A percentile compares a stretch with the other conserved stretches of the same genome.
Conservation (phyloP, 2,113 vertebrate species). For the Nicator chloris region DNA sequence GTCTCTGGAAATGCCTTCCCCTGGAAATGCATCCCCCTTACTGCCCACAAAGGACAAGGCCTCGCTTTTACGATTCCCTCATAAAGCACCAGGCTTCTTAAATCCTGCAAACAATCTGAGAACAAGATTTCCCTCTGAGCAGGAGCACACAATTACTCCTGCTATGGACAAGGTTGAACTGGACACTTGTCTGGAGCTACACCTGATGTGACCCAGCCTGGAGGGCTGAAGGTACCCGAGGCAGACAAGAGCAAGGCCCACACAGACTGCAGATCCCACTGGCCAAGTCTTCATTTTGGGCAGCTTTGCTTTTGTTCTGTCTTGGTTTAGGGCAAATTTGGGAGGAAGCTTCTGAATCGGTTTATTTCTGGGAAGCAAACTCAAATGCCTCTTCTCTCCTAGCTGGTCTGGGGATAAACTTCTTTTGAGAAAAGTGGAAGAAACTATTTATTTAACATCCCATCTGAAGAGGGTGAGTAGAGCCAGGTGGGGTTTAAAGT, state of each 20-base stretch:
- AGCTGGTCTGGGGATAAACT: too few species aligned
- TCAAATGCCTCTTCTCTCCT: too few species aligned
- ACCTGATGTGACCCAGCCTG: neutral
- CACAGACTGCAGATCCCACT: neutral
- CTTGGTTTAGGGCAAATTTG: too few species aligned
- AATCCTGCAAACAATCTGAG: neutral
- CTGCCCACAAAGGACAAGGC: neutral
- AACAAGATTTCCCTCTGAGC: neutral
- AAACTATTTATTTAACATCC: too few species aligned
- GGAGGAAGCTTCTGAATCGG: too few species aligned
- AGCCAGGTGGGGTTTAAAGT: neutral
- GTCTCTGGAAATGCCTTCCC: neutral
- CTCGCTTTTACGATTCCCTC: accelerated
- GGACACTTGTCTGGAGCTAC: neutral
- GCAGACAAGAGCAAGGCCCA: neutral
- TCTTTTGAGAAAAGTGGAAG: too few species aligned
- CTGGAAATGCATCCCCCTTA: neutral
- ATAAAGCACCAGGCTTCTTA: neutral
- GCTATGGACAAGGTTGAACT: neutral
- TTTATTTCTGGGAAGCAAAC: too few species aligned
- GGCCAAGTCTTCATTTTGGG: neutral
- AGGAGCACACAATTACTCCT: neutral
- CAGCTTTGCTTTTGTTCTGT: neutral
- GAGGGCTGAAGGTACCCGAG: neutral
- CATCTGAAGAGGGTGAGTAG: neutral